Conservation (phyloP, 2,888 invertebrate species). For the Poecilobothrus nobilitatus region DNA sequence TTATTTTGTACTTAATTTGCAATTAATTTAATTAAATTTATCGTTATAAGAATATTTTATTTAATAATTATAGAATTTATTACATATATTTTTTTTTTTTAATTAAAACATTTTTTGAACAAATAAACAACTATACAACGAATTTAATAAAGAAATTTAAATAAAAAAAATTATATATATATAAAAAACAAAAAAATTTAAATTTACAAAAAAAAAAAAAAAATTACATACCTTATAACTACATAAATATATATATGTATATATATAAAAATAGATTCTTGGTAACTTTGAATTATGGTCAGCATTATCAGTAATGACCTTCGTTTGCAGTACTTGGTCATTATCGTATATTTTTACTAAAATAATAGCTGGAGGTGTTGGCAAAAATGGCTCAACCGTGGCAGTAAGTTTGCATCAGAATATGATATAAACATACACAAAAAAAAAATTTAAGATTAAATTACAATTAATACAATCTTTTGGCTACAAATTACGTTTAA, state of each 20-base stretch:
- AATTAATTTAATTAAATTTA: background rate
- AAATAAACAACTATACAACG: background rate
- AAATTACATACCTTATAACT: constrained; percentile 13
- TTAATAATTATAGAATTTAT: background rate
- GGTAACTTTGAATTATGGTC: constrained; percentile 61
- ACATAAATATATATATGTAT: too few species aligned
- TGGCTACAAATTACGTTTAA: constrained; percentile 17
- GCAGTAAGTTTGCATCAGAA: constrained; percentile 68
- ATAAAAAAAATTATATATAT: background rate
- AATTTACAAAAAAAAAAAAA: constrained; percentile 8
- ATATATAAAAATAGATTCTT: constrained; percentile 46
- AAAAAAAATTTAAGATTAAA: constrained; percentile 11
- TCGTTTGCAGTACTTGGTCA: constrained; percentile 62
- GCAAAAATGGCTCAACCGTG: constrained; percentile 98
- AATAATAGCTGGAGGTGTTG: constrained; percentile 88
- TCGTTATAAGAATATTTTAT: background rate
- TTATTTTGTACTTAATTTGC: background rate
- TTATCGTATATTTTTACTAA: constrained; percentile 65
- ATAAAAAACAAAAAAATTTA: background rate
- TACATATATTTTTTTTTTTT: too few species aligned
- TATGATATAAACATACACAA: constrained; percentile 13
- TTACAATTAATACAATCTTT: constrained; percentile 13
- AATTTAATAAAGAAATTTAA: background rate
- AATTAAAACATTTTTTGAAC: background rate
- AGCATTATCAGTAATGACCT: constrained; percentile 65